phyloP scores from a whole-genome alignment of 1,140 invertebrate species.

The Dendrolimus kikuchii region DNA sequence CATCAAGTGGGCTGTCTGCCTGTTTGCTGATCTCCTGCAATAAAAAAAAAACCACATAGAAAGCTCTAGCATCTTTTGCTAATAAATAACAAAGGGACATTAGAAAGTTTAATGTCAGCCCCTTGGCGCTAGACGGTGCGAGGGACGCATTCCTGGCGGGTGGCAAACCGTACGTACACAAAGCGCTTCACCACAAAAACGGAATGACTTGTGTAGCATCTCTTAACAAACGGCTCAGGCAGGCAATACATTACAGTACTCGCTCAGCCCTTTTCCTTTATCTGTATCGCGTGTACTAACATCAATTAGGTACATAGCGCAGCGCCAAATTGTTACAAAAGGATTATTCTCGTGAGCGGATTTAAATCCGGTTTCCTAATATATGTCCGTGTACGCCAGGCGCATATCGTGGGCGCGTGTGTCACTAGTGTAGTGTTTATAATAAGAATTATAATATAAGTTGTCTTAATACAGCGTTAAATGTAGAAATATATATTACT shows the following conservation, averaged over 20 bases:
- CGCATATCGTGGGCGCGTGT: constrained; percentile 8
- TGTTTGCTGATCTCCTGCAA: no score
- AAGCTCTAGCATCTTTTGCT: no score
- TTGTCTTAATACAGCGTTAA: no score
- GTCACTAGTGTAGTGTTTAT: no score
- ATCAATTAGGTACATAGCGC: constrained; percentile 12
- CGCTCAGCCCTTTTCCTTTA: constrained; percentile 17
- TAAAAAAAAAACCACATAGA: no score
- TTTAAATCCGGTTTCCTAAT: constrained; percentile 33
- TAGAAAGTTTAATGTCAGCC: constrained; percentile 10
- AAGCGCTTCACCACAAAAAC: constrained; percentile 17
- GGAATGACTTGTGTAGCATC: constrained; percentile 17
- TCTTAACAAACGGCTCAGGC: constrained; percentile 17
- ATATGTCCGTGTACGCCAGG: constrained; percentile 26
- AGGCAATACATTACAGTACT: constrained; percentile 23
- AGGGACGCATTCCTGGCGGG: constrained; percentile 3
- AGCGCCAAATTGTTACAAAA: constrained; percentile 34
- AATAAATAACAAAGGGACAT: constrained; percentile 5
- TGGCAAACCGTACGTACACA: constrained; percentile 2
- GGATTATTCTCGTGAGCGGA: constrained; percentile 36
- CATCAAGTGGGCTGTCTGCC: no score
- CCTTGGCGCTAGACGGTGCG: background rate
- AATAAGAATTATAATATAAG: no score
- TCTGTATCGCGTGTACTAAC: constrained; percentile 14
- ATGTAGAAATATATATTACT: no score